phyloP scores from a whole-genome alignment of 2,113 vertebrate species.

The Myodes glareolus region DNA sequence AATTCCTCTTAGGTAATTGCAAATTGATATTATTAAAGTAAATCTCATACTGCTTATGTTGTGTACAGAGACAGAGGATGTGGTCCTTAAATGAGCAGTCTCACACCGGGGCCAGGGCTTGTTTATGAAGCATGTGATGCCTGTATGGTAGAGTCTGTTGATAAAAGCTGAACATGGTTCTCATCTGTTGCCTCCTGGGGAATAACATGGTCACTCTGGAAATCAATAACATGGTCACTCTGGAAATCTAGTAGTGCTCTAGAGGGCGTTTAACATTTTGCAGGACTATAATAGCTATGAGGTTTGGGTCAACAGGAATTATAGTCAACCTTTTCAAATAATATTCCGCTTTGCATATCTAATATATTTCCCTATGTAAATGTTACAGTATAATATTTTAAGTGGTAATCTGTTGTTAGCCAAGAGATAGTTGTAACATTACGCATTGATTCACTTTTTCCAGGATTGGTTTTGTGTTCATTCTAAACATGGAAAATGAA shows the following conservation, averaged over 20 bases:
- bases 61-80: background rate
- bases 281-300: background rate
- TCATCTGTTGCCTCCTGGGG: background rate
- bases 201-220: background rate
- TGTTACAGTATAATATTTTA: background rate
- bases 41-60: background rate
- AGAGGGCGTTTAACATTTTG: background rate
- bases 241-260: background rate
- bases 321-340: background rate
- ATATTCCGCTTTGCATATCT: background rate
- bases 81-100: background rate
- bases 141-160: background rate
- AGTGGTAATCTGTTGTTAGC: background rate
- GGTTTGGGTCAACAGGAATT: background rate
- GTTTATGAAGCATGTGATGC: background rate
- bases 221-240: background rate
- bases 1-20: slow-evolving; percentile 93
- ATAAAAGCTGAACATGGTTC: background rate
- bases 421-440: slow-evolving; percentile 40
- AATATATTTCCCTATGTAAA: background rate
- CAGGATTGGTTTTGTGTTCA: slow-evolving; percentile 97
- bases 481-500: slow-evolving; percentile 92
- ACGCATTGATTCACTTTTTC: slow-evolving; percentile 58
- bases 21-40: slow-evolving; percentile 9
- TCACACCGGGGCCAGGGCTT: too few relatives aligned